Percentiles rank a stretch among this genome's conserved stretches.
Evolutionary conservation across 2,888 invertebrate species (phyloP).

Genomic region (Lysandra coridon): DNA sequence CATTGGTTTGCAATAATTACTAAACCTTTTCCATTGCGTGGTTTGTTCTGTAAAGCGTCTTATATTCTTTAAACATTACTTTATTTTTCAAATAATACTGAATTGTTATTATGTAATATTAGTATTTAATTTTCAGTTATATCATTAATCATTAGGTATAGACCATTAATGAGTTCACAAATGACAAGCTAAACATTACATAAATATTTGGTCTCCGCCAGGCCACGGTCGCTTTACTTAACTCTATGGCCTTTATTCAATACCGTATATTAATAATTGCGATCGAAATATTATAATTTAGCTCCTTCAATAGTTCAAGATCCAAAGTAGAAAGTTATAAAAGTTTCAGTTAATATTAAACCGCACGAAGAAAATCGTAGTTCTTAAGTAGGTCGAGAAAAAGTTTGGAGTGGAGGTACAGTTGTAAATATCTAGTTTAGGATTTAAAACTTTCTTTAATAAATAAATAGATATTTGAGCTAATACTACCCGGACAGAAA

Average conservation of each 20-base stretch:
- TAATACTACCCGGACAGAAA: background rate
- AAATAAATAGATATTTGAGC: constrained; percentile 9
- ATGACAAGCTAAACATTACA: background rate
- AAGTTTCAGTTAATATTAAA: constrained; percentile 3
- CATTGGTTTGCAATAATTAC: background rate
- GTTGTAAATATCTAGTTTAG: background rate
- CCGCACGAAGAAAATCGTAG: background rate
- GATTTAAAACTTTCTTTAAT: background rate
- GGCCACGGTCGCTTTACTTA: background rate
- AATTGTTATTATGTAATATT: background rate
- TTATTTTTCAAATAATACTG: background rate
- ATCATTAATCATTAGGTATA: background rate
- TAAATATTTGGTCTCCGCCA: background rate
- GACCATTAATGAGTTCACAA: background rate
- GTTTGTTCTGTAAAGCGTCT: background rate
- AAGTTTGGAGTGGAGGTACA: background rate
- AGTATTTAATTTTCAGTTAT: background rate
- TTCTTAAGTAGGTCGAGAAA: constrained; percentile 13
- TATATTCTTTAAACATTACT: background rate
- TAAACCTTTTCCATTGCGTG: too few relatives aligned
- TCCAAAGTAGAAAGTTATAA: constrained; percentile 11
- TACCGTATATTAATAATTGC: constrained; percentile 3
- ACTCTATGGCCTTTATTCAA: background rate
- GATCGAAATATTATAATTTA: background rate
- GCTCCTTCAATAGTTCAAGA: background rate